These are phyloP conservation scores for Platyrinchus mystaceus DNA, from an alignment of 2,797 vertebrate species.

Conservation along the genomic window DNA sequence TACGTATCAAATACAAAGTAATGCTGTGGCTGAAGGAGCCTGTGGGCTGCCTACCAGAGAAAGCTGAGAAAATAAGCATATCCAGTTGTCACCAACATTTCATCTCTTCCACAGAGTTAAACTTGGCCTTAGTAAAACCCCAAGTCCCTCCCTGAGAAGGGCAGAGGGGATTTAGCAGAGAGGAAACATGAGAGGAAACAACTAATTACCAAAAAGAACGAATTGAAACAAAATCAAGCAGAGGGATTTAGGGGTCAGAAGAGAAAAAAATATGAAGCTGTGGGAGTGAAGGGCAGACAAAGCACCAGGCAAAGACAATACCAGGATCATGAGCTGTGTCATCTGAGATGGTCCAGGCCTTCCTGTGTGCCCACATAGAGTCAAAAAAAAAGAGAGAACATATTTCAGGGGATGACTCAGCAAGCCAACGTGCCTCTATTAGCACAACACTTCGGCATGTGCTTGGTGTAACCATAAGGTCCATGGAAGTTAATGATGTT, in stretches of 20 bases:
- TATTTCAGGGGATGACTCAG: conserved; percentile 53
- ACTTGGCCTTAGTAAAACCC: background rate
- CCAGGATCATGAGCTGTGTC: rapidly evolving
- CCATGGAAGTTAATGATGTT: conserved; percentile 26
- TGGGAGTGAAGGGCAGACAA: background rate
- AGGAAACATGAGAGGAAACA: background rate
- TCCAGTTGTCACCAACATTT: background rate
- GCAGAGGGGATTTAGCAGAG: background rate
- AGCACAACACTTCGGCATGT: conserved; percentile 54
- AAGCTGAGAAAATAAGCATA: background rate
- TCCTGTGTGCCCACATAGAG: background rate
- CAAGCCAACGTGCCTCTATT: conserved; percentile 26
- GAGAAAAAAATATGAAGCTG: background rate
- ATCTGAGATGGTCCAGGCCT: background rate
- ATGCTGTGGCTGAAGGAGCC: background rate
- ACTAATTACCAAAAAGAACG: background rate
- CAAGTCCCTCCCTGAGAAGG: background rate
- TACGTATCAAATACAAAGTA: background rate
- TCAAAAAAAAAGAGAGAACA: conserved; percentile 15
- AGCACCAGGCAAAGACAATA: background rate
- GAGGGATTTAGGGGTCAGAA: background rate
- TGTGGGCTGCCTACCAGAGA: background rate
- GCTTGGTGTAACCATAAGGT: conserved; percentile 21
- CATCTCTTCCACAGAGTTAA: background rate
- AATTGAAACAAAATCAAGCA: background rate